phyloP scores from a whole-genome alignment of 23 tunicate genomes.

The Halocynthia aurantium region DNA sequence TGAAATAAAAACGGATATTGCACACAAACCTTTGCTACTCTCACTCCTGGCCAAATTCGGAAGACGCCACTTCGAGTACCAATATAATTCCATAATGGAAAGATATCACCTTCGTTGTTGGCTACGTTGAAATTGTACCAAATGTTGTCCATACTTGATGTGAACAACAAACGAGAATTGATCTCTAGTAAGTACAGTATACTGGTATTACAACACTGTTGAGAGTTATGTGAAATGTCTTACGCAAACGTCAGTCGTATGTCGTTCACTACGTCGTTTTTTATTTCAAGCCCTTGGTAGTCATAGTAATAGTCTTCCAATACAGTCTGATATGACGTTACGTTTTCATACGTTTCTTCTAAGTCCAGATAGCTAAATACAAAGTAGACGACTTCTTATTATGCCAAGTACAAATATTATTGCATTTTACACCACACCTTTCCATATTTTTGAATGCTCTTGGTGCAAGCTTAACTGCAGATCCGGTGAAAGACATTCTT shows the following conservation, averaged over 20 bases:
- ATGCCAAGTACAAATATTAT: too few relatives aligned
- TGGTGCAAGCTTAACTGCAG: conserved; percentile 47
- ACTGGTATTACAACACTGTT: not conserved
- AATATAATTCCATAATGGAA: conserved; percentile 42
- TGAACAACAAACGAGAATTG: not conserved
- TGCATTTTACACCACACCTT: not conserved
- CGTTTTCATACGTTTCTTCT: not conserved
- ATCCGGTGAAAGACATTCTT: not conserved
- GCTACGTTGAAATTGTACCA: not conserved
- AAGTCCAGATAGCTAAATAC: not conserved
- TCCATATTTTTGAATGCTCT: conserved; percentile 22
- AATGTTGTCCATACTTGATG: not conserved
- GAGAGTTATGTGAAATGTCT: too few relatives aligned
- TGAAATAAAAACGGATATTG: not conserved
- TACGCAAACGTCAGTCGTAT: not conserved
- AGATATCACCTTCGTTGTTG: not conserved
- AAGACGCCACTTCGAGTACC: conserved; percentile 55
- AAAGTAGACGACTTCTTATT: not conserved
- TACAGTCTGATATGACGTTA: not conserved
- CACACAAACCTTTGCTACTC: conserved; percentile 36
- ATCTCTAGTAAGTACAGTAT: not conserved
- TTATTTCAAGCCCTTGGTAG: not conserved
- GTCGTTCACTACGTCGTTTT: not conserved
- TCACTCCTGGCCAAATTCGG: conserved; percentile 65
- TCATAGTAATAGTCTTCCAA: not conserved